These are phyloP conservation scores for Atractosteus spatula DNA, from an alignment of 2,113 vertebrate genomes.

Conservation along the genomic window DNA sequence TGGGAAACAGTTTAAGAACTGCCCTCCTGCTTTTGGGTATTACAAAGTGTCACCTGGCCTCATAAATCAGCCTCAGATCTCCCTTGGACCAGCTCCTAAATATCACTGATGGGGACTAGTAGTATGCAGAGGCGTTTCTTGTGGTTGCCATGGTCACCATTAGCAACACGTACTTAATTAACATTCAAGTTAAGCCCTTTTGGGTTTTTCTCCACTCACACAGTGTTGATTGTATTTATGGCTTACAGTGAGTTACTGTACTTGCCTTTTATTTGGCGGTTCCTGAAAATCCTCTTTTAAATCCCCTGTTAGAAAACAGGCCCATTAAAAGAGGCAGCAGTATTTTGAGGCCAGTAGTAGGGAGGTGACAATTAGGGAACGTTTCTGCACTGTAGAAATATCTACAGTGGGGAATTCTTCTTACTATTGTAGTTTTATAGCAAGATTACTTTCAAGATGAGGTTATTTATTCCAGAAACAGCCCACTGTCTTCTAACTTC, in stretches of 20 bases:
- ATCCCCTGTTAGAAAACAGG: background rate
- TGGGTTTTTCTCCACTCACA: slow-evolving; percentile 18
- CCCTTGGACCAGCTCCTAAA: slow-evolving; percentile 16
- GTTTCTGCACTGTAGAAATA: background rate
- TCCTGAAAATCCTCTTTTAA: slow-evolving; percentile 6
- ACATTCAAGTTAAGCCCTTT: slow-evolving; percentile 17
- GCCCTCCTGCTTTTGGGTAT: too few species aligned
- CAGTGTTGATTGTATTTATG: slow-evolving; percentile 27
- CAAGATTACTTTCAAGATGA: background rate
- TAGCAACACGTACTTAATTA: slow-evolving; percentile 21
- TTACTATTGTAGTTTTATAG: background rate
- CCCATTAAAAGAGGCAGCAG: background rate
- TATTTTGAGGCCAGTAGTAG: background rate
- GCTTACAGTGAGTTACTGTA: slow-evolving; percentile 7
- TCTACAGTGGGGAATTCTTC: background rate
- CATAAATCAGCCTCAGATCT: slow-evolving; percentile 20
- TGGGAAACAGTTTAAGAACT: too few species aligned
- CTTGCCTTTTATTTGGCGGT: background rate
- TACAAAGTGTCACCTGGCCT: background rate
- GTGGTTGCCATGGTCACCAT: slow-evolving; percentile 13
- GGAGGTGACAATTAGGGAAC: background rate
- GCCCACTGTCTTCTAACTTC: too few species aligned
- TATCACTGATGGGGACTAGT: background rate
- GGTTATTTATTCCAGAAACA: too few species aligned
- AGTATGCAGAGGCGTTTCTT: background rate